Percentiles rank a stretch among this genome's conserved stretches.
Evolutionary conservation across 2,113 vertebrate genomes (phyloP).

Genomic region (Platysteira castanea): DNA sequence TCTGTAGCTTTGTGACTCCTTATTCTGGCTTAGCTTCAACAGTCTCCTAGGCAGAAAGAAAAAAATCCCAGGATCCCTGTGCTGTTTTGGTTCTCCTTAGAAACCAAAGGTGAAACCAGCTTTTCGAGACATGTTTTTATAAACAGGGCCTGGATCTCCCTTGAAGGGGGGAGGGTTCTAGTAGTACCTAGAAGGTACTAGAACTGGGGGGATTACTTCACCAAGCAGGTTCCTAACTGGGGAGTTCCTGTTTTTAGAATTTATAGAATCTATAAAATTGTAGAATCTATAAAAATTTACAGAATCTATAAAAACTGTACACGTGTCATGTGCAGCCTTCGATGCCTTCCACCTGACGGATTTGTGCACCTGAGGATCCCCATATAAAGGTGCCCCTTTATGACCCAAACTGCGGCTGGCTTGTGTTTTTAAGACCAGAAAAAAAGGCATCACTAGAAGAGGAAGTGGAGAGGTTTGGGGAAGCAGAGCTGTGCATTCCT

Average conservation of each 20-base stretch:
- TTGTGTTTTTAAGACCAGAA: no score
- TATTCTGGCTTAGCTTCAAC: background rate
- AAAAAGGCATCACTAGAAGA: background rate
- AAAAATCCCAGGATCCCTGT: background rate
- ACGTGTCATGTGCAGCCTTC: no score
- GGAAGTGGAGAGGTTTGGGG: background rate
- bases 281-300: no score
- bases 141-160: background rate
- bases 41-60: background rate
- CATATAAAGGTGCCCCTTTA: no score
- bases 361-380: no score
- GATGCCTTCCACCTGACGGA: no score
- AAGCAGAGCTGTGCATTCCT: background rate
- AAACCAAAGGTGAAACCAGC: background rate
- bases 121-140: background rate
- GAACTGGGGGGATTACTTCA: background rate
- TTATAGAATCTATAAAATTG: background rate
- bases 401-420: no score
- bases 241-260: no score
- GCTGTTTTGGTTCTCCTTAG: background rate
- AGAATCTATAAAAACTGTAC: no score
- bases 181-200: background rate
- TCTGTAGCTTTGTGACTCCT: background rate
- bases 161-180: background rate
- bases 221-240: fast-evolving